Conservation (phyloP, 2,113 vertebrate species). For the Cololabis saira region DNA sequence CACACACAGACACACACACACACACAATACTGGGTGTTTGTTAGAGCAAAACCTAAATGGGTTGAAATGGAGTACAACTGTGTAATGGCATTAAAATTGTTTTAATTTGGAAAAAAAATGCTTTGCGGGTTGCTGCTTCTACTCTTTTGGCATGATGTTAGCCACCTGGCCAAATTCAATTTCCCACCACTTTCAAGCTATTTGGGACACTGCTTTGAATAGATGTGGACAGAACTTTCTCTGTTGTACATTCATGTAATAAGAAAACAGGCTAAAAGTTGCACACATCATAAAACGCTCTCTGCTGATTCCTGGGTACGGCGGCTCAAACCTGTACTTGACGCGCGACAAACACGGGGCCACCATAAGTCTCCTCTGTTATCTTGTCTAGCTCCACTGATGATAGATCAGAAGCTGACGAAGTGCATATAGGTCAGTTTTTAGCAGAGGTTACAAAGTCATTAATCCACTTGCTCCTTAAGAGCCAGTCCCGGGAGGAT, state of each 20-base stretch:
- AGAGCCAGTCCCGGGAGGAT: slow-evolving; percentile 34
- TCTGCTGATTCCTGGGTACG: no score
- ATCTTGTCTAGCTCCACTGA: not conserved
- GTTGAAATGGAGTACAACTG: no score
- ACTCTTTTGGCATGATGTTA: not conserved
- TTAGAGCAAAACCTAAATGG: no score
- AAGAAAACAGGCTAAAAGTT: not conserved
- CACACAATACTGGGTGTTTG: no score
- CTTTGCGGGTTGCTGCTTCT: no score
- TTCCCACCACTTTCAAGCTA: not conserved
- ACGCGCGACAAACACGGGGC: not conserved
- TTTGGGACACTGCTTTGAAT: not conserved
- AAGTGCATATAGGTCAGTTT: slow-evolving; percentile 17
- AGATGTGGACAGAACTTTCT: not conserved
- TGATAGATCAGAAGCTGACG: slow-evolving; percentile 14
- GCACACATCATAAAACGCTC: no score
- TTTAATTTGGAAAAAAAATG: no score
- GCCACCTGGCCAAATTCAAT: not conserved
- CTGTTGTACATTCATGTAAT: not conserved
- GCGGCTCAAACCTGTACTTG: no score
- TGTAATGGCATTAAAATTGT: no score
- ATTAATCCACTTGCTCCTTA: slow-evolving; percentile 28
- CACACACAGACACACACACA: no score
- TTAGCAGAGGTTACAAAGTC: slow-evolving; percentile 30
- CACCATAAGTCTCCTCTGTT: slow-evolving; percentile 14